These are phyloP conservation scores for Psittacara wagleri DNA, from an alignment of 2,113 vertebrate genomes.

Conservation along the genomic window DNA sequence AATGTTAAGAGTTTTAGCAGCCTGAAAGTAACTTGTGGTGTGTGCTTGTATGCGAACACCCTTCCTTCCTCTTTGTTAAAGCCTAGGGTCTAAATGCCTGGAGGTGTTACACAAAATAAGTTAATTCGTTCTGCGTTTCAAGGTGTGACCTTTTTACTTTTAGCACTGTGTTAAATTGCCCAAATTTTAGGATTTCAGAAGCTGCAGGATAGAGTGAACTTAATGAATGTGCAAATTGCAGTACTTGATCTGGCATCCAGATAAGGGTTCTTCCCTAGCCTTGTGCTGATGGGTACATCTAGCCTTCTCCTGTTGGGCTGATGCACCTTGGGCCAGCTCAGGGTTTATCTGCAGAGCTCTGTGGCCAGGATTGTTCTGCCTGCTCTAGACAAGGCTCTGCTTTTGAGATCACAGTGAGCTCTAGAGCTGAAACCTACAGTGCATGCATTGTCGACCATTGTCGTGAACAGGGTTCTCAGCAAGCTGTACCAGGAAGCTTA, in stretches of 20 bases:
- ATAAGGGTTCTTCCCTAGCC: background rate
- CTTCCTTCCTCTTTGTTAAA: background rate
- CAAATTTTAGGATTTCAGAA: background rate
- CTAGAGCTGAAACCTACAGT: background rate
- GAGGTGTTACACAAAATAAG: background rate
- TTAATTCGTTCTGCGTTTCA: background rate
- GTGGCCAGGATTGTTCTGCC: background rate
- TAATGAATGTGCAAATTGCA: background rate
- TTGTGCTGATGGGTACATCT: background rate
- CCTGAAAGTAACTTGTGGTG: background rate
- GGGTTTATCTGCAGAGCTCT: background rate
- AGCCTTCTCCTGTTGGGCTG: background rate
- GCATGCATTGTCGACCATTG: accelerated
- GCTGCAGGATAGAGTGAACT: background rate
- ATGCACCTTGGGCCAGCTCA: accelerated
- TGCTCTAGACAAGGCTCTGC: background rate
- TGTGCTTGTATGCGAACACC: background rate
- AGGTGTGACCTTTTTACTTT: background rate
- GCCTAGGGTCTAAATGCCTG: background rate
- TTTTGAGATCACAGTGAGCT: background rate
- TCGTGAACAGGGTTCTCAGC: background rate
- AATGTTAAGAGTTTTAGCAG: background rate
- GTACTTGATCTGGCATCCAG: background rate
- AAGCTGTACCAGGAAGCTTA: background rate
- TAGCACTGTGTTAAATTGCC: background rate